Percentiles rank a stretch among this genome's conserved stretches.
Conservation (phyloP, 2,797 vertebrate genomes). For the Pangasius larnaudii region DNA sequence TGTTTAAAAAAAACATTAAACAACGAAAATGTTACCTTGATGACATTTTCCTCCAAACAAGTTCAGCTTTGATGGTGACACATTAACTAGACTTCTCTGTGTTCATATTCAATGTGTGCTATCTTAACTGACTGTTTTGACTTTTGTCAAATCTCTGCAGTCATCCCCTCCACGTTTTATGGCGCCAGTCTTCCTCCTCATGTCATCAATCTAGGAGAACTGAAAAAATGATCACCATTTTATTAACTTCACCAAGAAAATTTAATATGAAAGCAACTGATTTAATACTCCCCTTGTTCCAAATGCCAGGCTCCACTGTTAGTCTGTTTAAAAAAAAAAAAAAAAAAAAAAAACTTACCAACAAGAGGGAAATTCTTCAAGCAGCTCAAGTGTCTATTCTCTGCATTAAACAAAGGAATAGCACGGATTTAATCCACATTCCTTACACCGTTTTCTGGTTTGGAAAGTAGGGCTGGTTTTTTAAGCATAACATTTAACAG, state of each 20-base stretch:
- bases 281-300: constrained; percentile 26
- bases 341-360: constrained; percentile 59
- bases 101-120: constrained; percentile 63
- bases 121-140: constrained; percentile 69
- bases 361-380: neutral
- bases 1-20: constrained; percentile 1
- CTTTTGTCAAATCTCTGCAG: constrained; percentile 61
- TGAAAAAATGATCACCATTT: neutral
- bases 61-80: constrained; percentile 51
- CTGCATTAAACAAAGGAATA: constrained; percentile 17
- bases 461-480: neutral
- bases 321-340: constrained; percentile 55
- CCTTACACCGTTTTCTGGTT: neutral
- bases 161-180: constrained; percentile 54
- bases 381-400: neutral
- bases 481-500: neutral
- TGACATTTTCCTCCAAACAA: constrained; percentile 45
- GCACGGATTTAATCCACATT: neutral
- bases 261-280: constrained; percentile 67
- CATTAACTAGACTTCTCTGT: constrained; percentile 50
- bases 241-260: constrained; percentile 65
- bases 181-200: constrained; percentile 41
- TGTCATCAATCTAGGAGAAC: constrained; percentile 56
- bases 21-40: constrained; percentile 43
- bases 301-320: constrained; percentile 42